Conservation (phyloP, 2,797 vertebrate genomes). For the Crenichthys baileyi region DNA sequence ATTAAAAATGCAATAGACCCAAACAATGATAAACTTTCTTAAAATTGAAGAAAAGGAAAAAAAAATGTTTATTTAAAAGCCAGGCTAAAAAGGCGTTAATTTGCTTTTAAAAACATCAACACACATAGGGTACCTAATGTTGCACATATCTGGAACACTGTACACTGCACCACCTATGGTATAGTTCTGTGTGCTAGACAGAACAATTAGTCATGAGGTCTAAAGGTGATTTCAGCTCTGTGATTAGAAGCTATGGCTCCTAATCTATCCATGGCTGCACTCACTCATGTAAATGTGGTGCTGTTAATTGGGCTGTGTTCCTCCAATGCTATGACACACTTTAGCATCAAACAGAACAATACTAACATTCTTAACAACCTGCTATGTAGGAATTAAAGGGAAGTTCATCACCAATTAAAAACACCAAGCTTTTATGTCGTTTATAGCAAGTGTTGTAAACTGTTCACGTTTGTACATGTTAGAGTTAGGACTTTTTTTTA, state of each 20-base stretch:
- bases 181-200: background rate
- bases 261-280: constrained; percentile 9
- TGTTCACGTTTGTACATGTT: background rate
- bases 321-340: background rate
- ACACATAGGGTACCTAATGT: background rate
- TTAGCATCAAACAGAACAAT: constrained; percentile 21
- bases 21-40: background rate
- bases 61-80: background rate
- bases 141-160: constrained; percentile 3
- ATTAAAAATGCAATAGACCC: background rate
- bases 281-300: constrained; percentile 14
- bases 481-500: background rate
- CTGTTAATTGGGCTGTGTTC: constrained; percentile 25
- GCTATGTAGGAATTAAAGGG: background rate
- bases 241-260: constrained; percentile 9
- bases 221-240: background rate
- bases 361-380: constrained; percentile 13
- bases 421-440: background rate
- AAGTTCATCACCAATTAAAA: background rate
- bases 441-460: background rate
- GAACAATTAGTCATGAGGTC: constrained; percentile 26
- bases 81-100: background rate
- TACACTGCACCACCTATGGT: background rate
- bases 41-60: background rate
- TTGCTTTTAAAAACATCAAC: background rate